Conservation (phyloP, 2,888 invertebrate species). For the Apotomis turbidana region DNA sequence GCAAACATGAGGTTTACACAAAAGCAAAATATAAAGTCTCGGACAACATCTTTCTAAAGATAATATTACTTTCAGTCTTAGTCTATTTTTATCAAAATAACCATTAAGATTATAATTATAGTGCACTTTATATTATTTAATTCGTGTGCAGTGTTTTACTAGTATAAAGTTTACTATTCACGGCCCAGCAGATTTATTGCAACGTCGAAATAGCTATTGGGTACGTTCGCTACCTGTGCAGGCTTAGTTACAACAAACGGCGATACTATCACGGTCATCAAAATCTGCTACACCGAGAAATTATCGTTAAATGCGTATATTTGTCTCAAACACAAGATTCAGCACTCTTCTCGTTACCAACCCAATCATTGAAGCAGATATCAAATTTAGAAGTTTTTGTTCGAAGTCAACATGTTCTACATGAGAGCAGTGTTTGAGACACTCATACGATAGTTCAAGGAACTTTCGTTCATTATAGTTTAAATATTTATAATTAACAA, state of each 20-base stretch:
- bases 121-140: constrained; percentile 74
- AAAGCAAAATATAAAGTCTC: constrained; percentile 57
- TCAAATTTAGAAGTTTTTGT: not conserved
- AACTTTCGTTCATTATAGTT: constrained; percentile 70
- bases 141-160: constrained; percentile 69
- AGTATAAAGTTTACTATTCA: constrained; percentile 51
- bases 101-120: constrained; percentile 67
- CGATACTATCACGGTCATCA: constrained; percentile 2
- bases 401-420: not conserved
- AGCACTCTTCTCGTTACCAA: not conserved
- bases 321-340: constrained; percentile 30
- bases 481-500: constrained; percentile 66
- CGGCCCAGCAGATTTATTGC: constrained; percentile 58
- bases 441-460: constrained; percentile 62
- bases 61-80: constrained; percentile 75
- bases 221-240: constrained; percentile 16
- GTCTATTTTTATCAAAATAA: constrained; percentile 66
- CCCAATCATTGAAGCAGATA: not conserved
- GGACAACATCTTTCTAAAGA: constrained; percentile 55
- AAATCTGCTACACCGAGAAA: constrained; percentile 38
- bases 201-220: constrained; percentile 18
- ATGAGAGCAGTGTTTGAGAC: constrained; percentile 57
- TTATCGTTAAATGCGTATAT: constrained; percentile 21
- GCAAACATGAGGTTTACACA: constrained; percentile 68
- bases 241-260: constrained; percentile 5